Evolutionary conservation across 2,888 invertebrate genomes (phyloP).

Genomic region (Coecobrya sp.): DNA sequence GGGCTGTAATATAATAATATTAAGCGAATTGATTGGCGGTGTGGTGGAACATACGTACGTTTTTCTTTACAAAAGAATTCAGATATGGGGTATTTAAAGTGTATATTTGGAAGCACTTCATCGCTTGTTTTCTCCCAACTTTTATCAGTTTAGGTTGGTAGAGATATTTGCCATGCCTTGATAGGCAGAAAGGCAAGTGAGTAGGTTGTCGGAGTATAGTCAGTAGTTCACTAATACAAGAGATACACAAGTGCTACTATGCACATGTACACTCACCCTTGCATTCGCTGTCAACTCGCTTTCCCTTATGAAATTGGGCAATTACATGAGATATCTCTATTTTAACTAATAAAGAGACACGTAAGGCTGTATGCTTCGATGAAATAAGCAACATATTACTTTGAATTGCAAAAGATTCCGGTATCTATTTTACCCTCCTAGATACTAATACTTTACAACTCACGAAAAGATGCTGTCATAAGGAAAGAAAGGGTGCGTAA

Average conservation of each 20-base stretch:
- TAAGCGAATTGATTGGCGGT: constrained; percentile 55
- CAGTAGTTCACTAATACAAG: no score
- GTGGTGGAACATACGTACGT: constrained; percentile 1
- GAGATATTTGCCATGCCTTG: neutral
- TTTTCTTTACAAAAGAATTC: no score
- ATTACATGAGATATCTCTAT: constrained; percentile 74
- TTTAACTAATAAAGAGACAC: constrained; percentile 71
- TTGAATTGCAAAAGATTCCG: neutral
- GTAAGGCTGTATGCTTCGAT: constrained; percentile 45
- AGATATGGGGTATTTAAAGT: no score
- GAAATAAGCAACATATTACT: constrained; percentile 1
- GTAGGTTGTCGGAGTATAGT: neutral
- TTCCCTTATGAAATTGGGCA: constrained; percentile 66
- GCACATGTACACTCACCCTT: no score
- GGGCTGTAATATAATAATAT: constrained; percentile 24
- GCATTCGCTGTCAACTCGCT: constrained; percentile 13
- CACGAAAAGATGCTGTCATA: no score
- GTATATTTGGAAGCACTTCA: no score
- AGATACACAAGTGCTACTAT: neutral
- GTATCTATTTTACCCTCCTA: neutral
- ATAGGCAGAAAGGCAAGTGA: constrained; percentile 1
- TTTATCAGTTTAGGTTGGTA: neutral
- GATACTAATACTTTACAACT: no score
- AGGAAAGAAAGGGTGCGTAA: neutral
- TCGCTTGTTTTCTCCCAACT: neutral